phyloP scores from a whole-genome alignment of 2,113 vertebrate genomes.

The Bujurquina vittata region DNA sequence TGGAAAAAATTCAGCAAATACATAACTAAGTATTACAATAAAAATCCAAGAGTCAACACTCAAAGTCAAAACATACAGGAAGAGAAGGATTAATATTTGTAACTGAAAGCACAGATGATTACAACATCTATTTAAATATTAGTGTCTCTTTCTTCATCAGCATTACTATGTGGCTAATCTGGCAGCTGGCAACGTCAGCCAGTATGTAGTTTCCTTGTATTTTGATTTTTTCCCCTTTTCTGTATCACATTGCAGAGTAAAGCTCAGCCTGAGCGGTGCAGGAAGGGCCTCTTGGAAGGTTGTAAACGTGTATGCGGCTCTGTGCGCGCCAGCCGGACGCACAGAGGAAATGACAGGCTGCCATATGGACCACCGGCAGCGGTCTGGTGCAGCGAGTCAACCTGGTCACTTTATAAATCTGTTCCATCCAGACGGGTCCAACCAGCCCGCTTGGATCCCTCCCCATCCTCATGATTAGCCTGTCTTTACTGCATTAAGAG shows the following conservation, averaged over 20 bases:
- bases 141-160: neutral
- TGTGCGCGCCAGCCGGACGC: slow-evolving; percentile 31
- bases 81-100: neutral
- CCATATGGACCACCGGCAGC: slow-evolving; percentile 70
- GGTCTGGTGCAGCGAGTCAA: slow-evolving; percentile 57
- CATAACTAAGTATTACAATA: neutral
- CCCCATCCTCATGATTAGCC: slow-evolving; percentile 57
- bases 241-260: neutral
- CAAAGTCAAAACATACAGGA: neutral
- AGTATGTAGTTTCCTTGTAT: neutral
- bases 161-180: neutral
- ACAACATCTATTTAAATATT: neutral
- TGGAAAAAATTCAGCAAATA: neutral
- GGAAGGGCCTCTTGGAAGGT: neutral
- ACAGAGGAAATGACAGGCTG: slow-evolving; percentile 51
- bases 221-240: slow-evolving; percentile 1
- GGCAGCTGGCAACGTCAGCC: neutral
- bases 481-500: slow-evolving; percentile 28
- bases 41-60: neutral
- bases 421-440: slow-evolving; percentile 55
- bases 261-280: neutral
- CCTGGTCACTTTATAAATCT: slow-evolving; percentile 69
- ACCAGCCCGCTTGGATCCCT: slow-evolving; percentile 46
- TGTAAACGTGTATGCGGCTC: neutral
- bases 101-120: neutral